Evolutionary conservation across 2,888 invertebrate genomes (phyloP).

Genomic region (Acrobasis consociella): DNA sequence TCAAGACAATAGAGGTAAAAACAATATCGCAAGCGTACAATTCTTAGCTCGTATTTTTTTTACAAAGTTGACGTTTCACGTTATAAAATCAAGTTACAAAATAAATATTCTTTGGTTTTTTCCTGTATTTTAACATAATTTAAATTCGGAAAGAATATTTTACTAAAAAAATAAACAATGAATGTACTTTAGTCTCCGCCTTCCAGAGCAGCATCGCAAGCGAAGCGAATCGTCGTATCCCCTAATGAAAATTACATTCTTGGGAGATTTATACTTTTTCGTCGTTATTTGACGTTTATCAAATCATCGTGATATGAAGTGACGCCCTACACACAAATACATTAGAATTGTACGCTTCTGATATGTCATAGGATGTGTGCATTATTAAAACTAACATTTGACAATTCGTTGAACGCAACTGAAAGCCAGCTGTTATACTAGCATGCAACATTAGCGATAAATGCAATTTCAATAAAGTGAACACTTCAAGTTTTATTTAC

Average conservation of each 20-base stretch:
- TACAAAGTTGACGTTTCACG: neutral
- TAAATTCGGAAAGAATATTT: neutral
- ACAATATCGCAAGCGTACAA: slow-evolving; percentile 24
- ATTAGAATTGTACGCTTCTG: slow-evolving; percentile 25
- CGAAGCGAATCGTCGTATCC: too few species aligned
- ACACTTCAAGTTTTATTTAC: slow-evolving; percentile 77
- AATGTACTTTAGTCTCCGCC: too few species aligned
- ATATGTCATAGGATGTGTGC: slow-evolving; percentile 21
- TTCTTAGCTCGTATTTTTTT: slow-evolving; percentile 5
- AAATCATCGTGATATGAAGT: too few species aligned
- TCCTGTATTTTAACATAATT: neutral
- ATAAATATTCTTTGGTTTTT: slow-evolving; percentile 1
- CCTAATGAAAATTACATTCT: too few species aligned
- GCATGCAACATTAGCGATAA: slow-evolving; percentile 77
- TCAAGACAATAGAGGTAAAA: slow-evolving; percentile 26
- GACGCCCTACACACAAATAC: neutral
- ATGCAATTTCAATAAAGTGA: slow-evolving; percentile 78
- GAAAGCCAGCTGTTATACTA: slow-evolving; percentile 52
- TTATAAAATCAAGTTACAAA: neutral
- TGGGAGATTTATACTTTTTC: too few species aligned
- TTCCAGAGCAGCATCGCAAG: too few species aligned
- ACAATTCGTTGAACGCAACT: slow-evolving; percentile 47
- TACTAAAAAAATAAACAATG: neutral
- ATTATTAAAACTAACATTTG: slow-evolving; percentile 36
- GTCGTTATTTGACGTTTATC: too few species aligned